phyloP scores from a whole-genome alignment of 2,888 invertebrate species.

The Craniophora ligustri region DNA sequence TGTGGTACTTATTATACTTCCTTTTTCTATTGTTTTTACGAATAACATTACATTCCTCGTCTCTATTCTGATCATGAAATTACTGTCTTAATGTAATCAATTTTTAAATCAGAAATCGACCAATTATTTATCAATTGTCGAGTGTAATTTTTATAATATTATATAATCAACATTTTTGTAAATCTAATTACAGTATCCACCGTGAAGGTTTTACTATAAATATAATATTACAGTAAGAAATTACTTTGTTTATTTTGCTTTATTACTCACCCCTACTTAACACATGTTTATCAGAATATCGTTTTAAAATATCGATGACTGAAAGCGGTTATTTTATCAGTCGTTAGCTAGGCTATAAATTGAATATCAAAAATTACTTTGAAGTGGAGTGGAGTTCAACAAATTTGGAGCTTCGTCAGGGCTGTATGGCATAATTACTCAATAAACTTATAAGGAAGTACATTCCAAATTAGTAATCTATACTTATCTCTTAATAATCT shows the following conservation, averaged over 20 bases:
- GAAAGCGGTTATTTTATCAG: conserved; percentile 2
- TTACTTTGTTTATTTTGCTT: conserved; percentile 43
- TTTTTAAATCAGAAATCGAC: conserved; percentile 8
- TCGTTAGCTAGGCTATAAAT: conserved; percentile 7
- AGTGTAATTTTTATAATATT: conserved; percentile 16
- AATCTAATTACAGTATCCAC: no score
- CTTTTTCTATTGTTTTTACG: conserved; percentile 10
- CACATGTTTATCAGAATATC: neutral
- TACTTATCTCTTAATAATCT: conserved; percentile 24
- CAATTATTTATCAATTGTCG: neutral
- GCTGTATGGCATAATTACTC: conserved; percentile 41
- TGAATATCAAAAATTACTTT: neutral
- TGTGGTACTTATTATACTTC: conserved; percentile 24
- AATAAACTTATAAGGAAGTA: conserved; percentile 59
- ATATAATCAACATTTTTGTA: no score
- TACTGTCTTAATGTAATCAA: neutral
- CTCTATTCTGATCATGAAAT: neutral
- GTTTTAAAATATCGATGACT: neutral
- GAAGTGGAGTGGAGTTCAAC: conserved; percentile 19
- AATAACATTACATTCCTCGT: no score
- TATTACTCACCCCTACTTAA: conserved; percentile 8
- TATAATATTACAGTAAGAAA: conserved; percentile 31
- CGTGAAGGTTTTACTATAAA: conserved; percentile 26
- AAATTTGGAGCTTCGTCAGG: conserved; percentile 42
- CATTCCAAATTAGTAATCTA: conserved; percentile 54